Evolutionary conservation across 53 echinoderm and acorn worm genomes (phyloP), one percentile per base, ranked within the genome.

Genomic region (Arbacia lixula): DNA sequence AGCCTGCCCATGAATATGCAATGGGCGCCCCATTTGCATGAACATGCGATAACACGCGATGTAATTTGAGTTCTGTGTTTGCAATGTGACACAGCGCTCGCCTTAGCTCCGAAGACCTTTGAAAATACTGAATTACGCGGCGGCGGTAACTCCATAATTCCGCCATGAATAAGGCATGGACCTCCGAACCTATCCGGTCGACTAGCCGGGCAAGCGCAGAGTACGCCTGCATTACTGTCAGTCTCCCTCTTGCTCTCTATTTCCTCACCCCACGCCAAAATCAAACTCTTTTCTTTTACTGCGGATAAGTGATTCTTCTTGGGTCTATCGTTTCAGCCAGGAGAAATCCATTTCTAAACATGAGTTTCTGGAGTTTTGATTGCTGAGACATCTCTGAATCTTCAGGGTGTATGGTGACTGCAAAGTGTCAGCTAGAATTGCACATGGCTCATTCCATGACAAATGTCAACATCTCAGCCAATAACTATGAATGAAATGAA

Each of bases 121-220:
- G 74, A 74, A 74, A 74, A 74, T 74, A 74, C 74, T 74, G 74
- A 74, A 74, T 74, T 74, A 74, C 74, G 74, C 21, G 31, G 74
- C 74, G 34, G 74, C 34, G 30, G 51, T 74, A 74, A 53, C 74
- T 74, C 74, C 74, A 52, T 74, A 74, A 74, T 74, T 31, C 74
- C 74, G 19, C 74, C 74, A 74, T 74, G 74, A 74, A 74, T 69
- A 69, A 74, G n/a, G 50, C 74, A 74, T 74, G 74, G 53, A 40
- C 42, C 1, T 43, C 43, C 36, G 39, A 66, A 22, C 66, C 20
- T 66, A 20, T 17, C 25, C 69, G 25, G 28, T 36, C 22, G 2
- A 37, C 67, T 19, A 32, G 24, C 22, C n/a, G n/a, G n/a, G n/a
- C n/a, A n/a, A n/a, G n/a, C n/a, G n/a, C n/a, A n/a, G n/a, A n/a